Evolutionary conservation across 1,140 invertebrate genomes (phyloP), one percentile per base, ranked within the genome.

Genomic region (Notospermus geniculatus): DNA sequence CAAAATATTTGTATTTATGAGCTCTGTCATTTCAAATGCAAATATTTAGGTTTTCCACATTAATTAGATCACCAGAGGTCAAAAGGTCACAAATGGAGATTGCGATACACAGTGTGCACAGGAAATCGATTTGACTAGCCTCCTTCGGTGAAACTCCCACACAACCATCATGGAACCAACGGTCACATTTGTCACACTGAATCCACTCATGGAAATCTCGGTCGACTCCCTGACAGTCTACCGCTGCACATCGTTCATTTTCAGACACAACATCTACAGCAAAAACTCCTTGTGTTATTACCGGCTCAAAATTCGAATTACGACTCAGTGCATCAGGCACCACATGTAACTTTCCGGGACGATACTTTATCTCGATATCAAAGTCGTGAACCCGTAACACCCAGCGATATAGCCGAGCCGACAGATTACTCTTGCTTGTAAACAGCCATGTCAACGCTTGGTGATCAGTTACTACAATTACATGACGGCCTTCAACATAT

Each of bases 251-350:
- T 9, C 4, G 4, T 50, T n/a, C n/a, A 19, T 5, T 19, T 27
- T 7, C 4, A 5, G n/a, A n/a, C n/a, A 7, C 25, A 50, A 50
- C n/a, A 5, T n/a, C n/a, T n/a, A n/a, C n/a, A n/a, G n/a, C n/a
- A n/a, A n/a, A n/a, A n/a, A 50, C 46, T 9, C 46, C 46, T 7
- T 7, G 5, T 5, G 5, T 7, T 27, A 50, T 4, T 7, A 50
- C 46, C 5, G 46, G 46, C n/a, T 50, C 46, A 27, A 50, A 50
- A 9, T n/a, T 5, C 4, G 5, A 5, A 50, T 50, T n/a, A 9
- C 46, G n/a, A n/a, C 46, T 50, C n/a, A 50, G n/a, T 27, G 46
- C 46, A 50, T 50, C 46, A 50, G 46, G 46, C 46, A 50, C 46
- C 9, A 50, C 46, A 27, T 50, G 5, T 5, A 50, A n/a, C n/a